These are phyloP conservation scores for Fragum whitleyi DNA, from an alignment of 2,888 invertebrate species.

Conservation along the genomic window DNA sequence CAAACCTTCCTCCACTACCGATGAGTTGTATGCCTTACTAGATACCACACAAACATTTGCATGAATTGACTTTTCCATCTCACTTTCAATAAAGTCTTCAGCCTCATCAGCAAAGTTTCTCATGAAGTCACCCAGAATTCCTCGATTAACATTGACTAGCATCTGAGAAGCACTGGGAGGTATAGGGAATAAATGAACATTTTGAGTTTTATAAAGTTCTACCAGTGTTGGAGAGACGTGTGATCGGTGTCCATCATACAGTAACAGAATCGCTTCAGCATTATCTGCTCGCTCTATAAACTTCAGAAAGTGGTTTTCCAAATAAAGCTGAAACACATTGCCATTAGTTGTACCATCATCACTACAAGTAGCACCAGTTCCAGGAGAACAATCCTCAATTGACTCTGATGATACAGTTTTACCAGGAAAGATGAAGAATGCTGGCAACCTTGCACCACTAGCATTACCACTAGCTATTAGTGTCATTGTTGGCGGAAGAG, in stretches of 20 bases:
- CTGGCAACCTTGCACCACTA: conserved; percentile 57
- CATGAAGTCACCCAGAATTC: conserved; percentile 58
- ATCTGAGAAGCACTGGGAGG: conserved; percentile 58
- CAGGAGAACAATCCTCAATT: conserved; percentile 63
- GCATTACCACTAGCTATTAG: conserved; percentile 63
- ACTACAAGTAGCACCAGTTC: conserved; percentile 64
- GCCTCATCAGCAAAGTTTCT: conserved; percentile 46
- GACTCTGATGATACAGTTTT: conserved; percentile 64
- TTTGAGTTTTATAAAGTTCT: conserved; percentile 57
- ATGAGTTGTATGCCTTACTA: conserved; percentile 59
- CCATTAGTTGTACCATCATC: conserved; percentile 63
- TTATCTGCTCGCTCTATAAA: conserved; percentile 60
- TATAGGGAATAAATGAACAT: conserved; percentile 61
- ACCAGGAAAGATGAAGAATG: conserved; percentile 63
- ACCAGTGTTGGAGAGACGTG: conserved; percentile 59
- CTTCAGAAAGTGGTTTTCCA: conserved; percentile 64
- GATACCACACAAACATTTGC: conserved; percentile 64
- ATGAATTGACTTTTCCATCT: conserved; percentile 52
- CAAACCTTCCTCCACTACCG: conserved; percentile 41
- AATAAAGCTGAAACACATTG: conserved; percentile 62
- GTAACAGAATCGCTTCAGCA: conserved; percentile 52
- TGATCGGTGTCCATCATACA: conserved; percentile 61
- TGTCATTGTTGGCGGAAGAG: conserved; percentile 53
- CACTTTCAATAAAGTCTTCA: conserved; percentile 52
- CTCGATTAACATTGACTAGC: conserved; percentile 42